Evolutionary conservation across 2,888 invertebrate genomes (phyloP), one percentile per base, ranked within the genome.

Genomic region (Brassicogethes aeneus): DNA sequence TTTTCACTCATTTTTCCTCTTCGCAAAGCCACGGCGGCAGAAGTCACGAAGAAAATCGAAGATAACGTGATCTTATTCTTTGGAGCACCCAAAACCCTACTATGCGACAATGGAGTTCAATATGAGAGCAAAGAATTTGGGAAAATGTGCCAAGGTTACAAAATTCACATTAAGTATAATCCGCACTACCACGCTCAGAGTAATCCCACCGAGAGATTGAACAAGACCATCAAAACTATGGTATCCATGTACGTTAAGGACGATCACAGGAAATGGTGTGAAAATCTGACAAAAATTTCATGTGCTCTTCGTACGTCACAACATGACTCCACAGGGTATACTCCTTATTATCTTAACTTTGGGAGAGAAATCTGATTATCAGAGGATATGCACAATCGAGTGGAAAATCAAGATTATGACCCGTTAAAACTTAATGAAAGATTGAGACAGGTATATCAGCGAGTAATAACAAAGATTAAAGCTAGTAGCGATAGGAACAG

Each of bases 291-390:
- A 7, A 33, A 33, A 33, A 33, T 33, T 12, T 7, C 33, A 12
- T 33, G 33, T n/a, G 33, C 33, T 8, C 7, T 33, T 7, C 33
- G 33, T 33, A 33, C 33, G 5, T 33, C 33, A 33, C n/a, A 33
- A n/a, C 36, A 36, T 16, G 36, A 36, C 3, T 7, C 7, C 7
- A 36, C 36, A 36, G 36, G 36, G 3, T 36, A 7, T 7, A 36
- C 36, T 3, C 36, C 36, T 15, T 36, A 7, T 16, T 36, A 14
- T 16, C 8, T 36, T 3, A 36, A 36, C 15, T 36, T 36, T 16
- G 36, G 36, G 3, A 36, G 36, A 15, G 36, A 36, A 16, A 36
- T 36, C 3, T 7, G 5, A 8, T 16, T 36, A 15, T 16, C 10
- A 8, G 16, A 15, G 3, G 15, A 36, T 14, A 7, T 7, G 7